A percentile compares a stretch with the other conserved stretches of the same genome.
Conservation (phyloP, 2,113 vertebrate species). For the Mormyrus iriodes region DNA sequence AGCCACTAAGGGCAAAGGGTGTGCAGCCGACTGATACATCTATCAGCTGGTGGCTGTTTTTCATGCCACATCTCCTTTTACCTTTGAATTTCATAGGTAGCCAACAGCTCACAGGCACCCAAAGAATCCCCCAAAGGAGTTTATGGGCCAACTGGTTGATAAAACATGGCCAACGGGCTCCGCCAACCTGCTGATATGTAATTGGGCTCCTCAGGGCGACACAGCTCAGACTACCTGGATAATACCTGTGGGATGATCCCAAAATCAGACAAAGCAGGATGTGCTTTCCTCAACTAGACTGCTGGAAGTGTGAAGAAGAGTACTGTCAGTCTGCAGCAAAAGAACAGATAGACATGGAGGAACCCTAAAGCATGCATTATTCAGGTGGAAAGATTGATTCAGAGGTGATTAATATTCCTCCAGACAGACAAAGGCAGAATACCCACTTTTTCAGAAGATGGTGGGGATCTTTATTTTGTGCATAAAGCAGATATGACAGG, state of each 20-base stretch:
- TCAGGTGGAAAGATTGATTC: slow-evolving; percentile 12
- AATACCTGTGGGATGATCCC: neutral
- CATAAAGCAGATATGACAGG: slow-evolving; percentile 18
- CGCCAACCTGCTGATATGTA: neutral
- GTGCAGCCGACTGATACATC: neutral
- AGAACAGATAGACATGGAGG: neutral
- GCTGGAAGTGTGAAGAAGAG: neutral
- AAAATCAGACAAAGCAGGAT: too few relatives aligned
- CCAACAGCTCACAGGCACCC: neutral
- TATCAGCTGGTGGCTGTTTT: neutral
- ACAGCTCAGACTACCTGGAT: neutral
- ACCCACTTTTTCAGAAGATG: neutral
- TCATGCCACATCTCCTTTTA: neutral
- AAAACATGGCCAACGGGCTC: neutral
- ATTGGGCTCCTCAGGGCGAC: neutral
- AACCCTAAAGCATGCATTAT: slow-evolving; percentile 29
- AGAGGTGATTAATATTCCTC: slow-evolving; percentile 25
- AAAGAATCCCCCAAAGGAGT: neutral
- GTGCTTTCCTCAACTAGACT: neutral
- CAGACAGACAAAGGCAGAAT: slow-evolving; percentile 10
- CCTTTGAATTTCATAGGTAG: neutral
- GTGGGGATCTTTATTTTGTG: neutral
- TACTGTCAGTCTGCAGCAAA: neutral
- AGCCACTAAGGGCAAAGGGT: neutral
- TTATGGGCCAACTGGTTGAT: neutral